These are phyloP conservation scores for Antigone vipio DNA, from an alignment of 2,113 vertebrate genomes.

Conservation along the genomic window DNA sequence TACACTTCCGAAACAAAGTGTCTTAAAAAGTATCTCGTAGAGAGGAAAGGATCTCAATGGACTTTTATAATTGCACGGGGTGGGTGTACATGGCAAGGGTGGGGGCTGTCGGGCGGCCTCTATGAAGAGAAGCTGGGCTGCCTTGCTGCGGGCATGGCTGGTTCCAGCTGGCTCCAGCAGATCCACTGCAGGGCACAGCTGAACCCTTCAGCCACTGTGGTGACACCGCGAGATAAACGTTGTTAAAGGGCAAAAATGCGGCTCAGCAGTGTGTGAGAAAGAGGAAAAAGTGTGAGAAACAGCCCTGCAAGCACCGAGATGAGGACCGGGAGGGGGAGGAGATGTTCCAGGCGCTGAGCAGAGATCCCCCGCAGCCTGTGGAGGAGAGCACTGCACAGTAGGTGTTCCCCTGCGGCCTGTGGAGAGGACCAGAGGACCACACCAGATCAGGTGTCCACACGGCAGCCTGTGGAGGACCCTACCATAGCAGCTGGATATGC, in stretches of 20 bases:
- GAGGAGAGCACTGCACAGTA: neutral
- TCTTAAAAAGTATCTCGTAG: neutral
- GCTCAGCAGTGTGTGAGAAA: neutral
- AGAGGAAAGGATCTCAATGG: neutral
- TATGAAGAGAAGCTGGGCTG: neutral
- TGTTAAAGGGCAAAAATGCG: neutral
- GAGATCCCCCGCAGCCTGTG: accelerated
- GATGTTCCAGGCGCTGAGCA: accelerated
- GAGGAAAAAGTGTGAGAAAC: neutral
- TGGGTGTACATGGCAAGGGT: accelerated
- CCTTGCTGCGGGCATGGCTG: accelerated
- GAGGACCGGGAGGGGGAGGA: no score
- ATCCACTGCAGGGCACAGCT: neutral
- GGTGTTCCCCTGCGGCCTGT: neutral
- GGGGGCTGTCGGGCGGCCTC: accelerated
- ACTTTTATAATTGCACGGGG: neutral
- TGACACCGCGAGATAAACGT: no score
- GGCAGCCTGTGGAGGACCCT: neutral
- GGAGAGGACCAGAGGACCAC: neutral
- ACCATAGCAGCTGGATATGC: accelerated
- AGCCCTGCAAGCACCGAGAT: accelerated
- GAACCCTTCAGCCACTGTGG: neutral
- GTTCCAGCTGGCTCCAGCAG: accelerated
- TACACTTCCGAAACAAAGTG: neutral
- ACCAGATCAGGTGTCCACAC: no score